phyloP scores from a whole-genome alignment of 2,888 invertebrate genomes.

The Strigamia crassipes region DNA sequence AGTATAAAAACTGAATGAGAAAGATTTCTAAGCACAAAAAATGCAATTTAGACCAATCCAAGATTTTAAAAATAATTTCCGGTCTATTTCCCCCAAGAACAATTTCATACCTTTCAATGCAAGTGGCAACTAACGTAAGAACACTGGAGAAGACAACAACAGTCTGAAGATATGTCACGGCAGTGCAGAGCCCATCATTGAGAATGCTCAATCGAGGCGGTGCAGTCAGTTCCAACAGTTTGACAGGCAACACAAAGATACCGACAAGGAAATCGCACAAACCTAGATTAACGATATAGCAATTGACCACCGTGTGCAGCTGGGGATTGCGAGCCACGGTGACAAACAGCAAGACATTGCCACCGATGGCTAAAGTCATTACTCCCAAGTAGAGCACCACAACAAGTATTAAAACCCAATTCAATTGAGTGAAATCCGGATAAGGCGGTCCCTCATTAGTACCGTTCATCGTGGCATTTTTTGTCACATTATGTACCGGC shows the following conservation, averaged over 20 bases:
- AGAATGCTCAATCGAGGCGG: slow-evolving; percentile 59
- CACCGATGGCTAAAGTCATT: slow-evolving; percentile 57
- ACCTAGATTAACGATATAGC: slow-evolving; percentile 61
- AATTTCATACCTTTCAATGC: slow-evolving; percentile 59
- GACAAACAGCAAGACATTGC: slow-evolving; percentile 60
- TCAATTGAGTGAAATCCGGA: slow-evolving; percentile 51
- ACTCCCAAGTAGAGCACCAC: slow-evolving; percentile 57
- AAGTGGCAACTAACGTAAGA: slow-evolving; percentile 61
- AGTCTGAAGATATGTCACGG: slow-evolving; percentile 58
- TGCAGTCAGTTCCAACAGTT: slow-evolving; percentile 60
- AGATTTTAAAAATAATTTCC: not conserved
- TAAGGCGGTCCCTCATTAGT: not conserved
- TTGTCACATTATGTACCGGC: not conserved
- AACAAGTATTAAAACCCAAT: slow-evolving; percentile 55
- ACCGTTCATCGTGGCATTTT: not conserved
- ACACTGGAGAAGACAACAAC: slow-evolving; percentile 62
- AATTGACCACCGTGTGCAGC: slow-evolving; percentile 62
- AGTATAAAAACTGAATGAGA: not conserved
- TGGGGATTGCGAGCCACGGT: slow-evolving; percentile 59
- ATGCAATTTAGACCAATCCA: not conserved
- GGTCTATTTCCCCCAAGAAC: not conserved
- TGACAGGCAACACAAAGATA: slow-evolving; percentile 60
- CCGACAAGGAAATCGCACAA: slow-evolving; percentile 60
- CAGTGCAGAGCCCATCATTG: slow-evolving; percentile 58
- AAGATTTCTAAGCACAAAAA: not conserved